Conservation (phyloP, 2,888 invertebrate species). For the Frankliniella fusca region DNA sequence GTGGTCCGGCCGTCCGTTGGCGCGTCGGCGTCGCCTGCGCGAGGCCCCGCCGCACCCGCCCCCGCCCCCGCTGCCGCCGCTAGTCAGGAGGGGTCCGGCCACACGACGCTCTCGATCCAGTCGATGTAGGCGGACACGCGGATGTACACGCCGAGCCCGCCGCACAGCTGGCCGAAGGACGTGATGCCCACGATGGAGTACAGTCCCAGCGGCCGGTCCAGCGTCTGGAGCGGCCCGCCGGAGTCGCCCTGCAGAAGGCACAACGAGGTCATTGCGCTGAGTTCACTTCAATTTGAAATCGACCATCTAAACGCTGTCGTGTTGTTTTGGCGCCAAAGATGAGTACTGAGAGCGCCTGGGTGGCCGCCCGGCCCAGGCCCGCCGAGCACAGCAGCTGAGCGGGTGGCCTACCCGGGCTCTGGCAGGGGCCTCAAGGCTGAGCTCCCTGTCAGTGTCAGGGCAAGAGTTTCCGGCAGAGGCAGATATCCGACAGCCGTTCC, state of each 20-base stretch:
- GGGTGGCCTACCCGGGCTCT: neutral
- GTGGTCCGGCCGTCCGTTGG: too few relatives aligned
- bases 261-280: neutral
- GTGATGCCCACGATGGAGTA: constrained; percentile 23
- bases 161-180: constrained; percentile 21
- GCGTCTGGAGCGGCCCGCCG: constrained; percentile 1
- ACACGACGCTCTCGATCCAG: constrained; percentile 8
- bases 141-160: constrained; percentile 7
- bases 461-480: neutral
- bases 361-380: neutral
- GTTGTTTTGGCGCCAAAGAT: neutral
- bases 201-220: neutral
- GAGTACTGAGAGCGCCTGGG: neutral
- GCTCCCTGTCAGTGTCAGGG: too few relatives aligned
- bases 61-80: neutral
- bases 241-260: neutral
- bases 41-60: neutral
- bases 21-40: too few relatives aligned
- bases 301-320: neutral
- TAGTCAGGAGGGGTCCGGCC: neutral
- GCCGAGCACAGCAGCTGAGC: neutral
- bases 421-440: neutral
- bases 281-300: too few relatives aligned
- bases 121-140: neutral
- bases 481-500: neutral